Percentiles rank a stretch among this genome's conserved stretches.
These are phyloP conservation scores for Excalfactoria chinensis DNA, from an alignment of 2,113 vertebrate genomes.

Conservation along the genomic window DNA sequence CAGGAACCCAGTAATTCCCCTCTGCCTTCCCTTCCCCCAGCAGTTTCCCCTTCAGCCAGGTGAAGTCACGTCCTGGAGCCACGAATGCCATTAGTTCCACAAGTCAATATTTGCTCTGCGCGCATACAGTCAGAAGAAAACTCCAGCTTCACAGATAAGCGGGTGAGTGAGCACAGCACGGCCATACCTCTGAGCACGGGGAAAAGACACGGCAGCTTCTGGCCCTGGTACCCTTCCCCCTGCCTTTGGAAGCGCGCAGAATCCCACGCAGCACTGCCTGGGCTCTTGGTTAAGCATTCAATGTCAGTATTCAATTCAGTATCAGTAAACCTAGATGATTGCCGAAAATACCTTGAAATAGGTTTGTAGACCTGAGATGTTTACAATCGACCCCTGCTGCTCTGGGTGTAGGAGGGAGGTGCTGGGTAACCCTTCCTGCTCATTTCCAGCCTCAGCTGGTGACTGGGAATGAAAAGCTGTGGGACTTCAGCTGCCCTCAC, in stretches of 20 bases:
- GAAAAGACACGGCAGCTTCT: not conserved
- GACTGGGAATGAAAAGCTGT: not conserved
- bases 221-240: not conserved
- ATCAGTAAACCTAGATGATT: not conserved
- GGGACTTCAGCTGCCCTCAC: not conserved
- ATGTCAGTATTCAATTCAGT: no score
- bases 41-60: not conserved
- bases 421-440: not conserved
- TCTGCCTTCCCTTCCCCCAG: conserved; percentile 5
- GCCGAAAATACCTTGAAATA: not conserved
- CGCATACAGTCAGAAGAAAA: not conserved
- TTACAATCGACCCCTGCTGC: not conserved
- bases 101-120: conserved; percentile 74
- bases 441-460: not conserved
- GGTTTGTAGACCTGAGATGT: not conserved
- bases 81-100: conserved; percentile 36
- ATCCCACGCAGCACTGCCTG: fast-evolving
- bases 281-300: not conserved
- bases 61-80: conserved; percentile 2
- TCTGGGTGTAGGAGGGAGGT: not conserved
- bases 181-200: not conserved
- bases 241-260: not conserved
- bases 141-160: not conserved
- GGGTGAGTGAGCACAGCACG: not conserved
- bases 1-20: not conserved